A percentile compares a stretch with the other conserved stretches of the same genome.
Conservation (phyloP, 2,888 invertebrate genomes). For the Aricia artaxerxes region DNA sequence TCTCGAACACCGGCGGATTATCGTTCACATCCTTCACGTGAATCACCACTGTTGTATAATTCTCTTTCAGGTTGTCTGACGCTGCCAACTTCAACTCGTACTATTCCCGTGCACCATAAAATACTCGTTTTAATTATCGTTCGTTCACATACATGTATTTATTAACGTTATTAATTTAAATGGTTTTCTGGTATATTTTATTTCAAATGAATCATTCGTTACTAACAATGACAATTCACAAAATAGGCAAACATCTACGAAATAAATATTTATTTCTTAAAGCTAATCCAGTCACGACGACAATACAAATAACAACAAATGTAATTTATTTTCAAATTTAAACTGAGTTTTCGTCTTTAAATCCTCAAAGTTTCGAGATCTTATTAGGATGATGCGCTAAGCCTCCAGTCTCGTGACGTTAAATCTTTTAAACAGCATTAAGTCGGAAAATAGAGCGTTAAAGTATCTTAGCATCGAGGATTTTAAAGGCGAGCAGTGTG, state of each 20-base stretch:
- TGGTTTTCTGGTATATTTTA: not conserved
- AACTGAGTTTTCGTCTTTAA: conserved; percentile 8
- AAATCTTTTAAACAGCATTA: conserved; percentile 30
- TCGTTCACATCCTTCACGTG: conserved; percentile 99
- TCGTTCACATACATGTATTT: not conserved
- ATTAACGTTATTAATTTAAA: not conserved
- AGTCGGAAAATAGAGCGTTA: conserved; percentile 30
- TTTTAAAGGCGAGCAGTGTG: conserved; percentile 42
- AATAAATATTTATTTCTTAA: not conserved
- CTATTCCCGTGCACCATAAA: conserved; percentile 72
- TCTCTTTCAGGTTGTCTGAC: conserved; percentile 97
- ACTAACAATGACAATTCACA: not conserved
- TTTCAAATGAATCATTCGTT: not conserved
- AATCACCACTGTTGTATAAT: conserved; percentile 97
- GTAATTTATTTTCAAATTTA: not conserved
- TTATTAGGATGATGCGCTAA: conserved; percentile 19
- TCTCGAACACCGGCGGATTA: conserved; percentile 97
- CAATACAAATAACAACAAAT: conserved; percentile 9
- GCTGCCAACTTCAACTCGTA: conserved; percentile 97
- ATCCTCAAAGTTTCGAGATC: conserved; percentile 20
- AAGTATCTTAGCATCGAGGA: conserved; percentile 32
- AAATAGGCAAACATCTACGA: not conserved
- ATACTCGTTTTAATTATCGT: conserved; percentile 30
- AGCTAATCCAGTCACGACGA: not conserved
- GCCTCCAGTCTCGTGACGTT: conserved; percentile 19